phyloP scores from a whole-genome alignment of 2,113 vertebrate genomes.

The Brachyistius frenatus region DNA sequence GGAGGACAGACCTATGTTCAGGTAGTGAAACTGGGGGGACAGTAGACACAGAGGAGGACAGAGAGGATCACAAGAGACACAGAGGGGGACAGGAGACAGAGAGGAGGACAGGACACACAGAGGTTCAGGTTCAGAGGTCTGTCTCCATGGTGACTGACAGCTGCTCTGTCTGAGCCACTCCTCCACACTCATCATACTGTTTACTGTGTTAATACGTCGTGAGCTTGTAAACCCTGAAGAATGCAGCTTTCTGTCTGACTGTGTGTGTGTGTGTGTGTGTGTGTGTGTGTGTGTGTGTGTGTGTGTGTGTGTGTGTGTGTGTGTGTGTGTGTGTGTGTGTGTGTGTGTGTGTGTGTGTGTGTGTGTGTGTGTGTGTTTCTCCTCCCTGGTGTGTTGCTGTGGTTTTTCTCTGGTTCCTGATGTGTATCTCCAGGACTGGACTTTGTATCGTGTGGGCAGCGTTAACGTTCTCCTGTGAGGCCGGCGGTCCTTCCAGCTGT shows the following conservation, averaged over 20 bases:
- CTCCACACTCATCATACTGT: conserved; percentile 7
- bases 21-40: no score
- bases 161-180: conserved; percentile 5
- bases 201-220: conserved; percentile 23
- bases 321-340: not conserved
- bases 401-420: not conserved
- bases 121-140: not conserved
- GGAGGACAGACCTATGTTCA: no score
- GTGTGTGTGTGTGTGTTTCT: conserved; percentile 2
- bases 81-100: not conserved
- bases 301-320: conserved; percentile 27
- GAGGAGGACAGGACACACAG: not conserved
- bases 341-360: conserved; percentile 11
- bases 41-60: no score
- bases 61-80: not conserved
- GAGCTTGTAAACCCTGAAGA: conserved; percentile 13
- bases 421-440: not conserved
- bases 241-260: not conserved
- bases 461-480: not conserved
- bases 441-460: not conserved
- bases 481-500: not conserved
- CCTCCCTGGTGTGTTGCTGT: not conserved
- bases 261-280: not conserved
- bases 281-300: not conserved
- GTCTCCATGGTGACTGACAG: conserved; percentile 33